A percentile compares a stretch with the other conserved stretches of the same genome.
Conservation (phyloP, 2,888 invertebrate genomes). For the Chrysodeixis includens region DNA sequence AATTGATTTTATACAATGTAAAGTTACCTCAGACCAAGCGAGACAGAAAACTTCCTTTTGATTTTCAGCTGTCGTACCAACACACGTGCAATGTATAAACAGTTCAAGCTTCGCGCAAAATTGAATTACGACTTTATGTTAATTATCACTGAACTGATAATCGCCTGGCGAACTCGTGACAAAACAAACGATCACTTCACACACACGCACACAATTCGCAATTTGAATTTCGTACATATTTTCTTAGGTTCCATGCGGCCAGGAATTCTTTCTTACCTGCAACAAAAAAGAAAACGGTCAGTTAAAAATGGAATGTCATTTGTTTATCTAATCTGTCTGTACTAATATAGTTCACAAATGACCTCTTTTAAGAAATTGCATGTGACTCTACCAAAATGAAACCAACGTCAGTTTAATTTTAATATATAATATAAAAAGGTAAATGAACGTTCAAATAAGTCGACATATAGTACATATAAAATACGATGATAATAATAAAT, state of each 20-base stretch:
- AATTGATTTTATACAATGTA: slow-evolving; percentile 45
- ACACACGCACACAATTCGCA: slow-evolving; percentile 67
- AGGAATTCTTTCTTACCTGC: slow-evolving; percentile 79
- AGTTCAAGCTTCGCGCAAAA: slow-evolving; percentile 67
- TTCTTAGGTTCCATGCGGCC: slow-evolving; percentile 60
- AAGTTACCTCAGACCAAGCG: slow-evolving; percentile 51
- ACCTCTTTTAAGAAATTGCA: too few relatives aligned
- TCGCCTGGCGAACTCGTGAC: slow-evolving; percentile 75
- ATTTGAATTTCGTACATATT: slow-evolving; percentile 77
- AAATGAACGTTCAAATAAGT: neutral
- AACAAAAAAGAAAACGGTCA: slow-evolving; percentile 74
- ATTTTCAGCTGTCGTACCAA: slow-evolving; percentile 81
- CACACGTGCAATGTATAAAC: slow-evolving; percentile 65
- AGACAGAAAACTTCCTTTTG: slow-evolving; percentile 69
- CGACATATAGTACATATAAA: neutral
- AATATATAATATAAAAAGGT: neutral
- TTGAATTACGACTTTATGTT: slow-evolving; percentile 82
- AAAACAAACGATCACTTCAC: slow-evolving; percentile 77
- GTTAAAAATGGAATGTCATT: slow-evolving; percentile 43
- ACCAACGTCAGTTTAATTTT: neutral
- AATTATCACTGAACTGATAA: slow-evolving; percentile 79
- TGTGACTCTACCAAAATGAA: neutral
- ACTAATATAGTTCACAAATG: slow-evolving; percentile 4
- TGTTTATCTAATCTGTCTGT: slow-evolving; percentile 43
- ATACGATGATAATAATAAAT: too few relatives aligned